phyloP scores from a whole-genome alignment of 92 coral and sea anemone species.

The Siderastrea siderea region DNA sequence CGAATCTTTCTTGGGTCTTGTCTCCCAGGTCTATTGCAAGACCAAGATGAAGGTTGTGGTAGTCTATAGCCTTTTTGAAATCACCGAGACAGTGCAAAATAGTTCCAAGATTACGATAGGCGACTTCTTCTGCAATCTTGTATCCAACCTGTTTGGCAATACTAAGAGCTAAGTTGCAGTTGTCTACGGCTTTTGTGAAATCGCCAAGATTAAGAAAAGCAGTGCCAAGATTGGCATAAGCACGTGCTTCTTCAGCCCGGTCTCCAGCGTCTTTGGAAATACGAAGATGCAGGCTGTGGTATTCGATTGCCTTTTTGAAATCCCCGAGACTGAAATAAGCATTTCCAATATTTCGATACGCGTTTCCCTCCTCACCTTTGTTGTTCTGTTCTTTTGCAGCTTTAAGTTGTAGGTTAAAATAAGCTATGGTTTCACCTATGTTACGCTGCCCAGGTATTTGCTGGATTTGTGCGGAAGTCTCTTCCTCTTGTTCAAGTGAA shows the following conservation, averaged over 20 bases:
- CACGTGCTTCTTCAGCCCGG: background rate
- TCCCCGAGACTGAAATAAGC: background rate
- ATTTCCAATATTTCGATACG: background rate
- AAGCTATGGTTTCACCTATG: background rate
- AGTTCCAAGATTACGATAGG: slow-evolving; percentile 6
- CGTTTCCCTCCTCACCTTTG: background rate
- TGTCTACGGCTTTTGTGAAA: background rate
- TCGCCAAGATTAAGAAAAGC: background rate
- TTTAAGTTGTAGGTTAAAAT: background rate
- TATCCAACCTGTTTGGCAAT: background rate
- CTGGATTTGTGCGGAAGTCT: no score
- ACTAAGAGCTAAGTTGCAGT: background rate
- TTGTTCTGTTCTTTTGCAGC: background rate
- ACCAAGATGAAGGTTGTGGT: background rate
- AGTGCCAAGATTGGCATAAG: slow-evolving; percentile 6
- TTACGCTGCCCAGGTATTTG: no score
- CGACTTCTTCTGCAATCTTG: background rate
- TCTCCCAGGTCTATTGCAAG: background rate
- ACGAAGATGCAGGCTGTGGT: background rate
- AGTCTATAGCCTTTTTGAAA: no score
- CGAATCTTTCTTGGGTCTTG: background rate
- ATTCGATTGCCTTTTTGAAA: no score
- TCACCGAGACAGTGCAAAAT: background rate
- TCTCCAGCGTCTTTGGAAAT: background rate
- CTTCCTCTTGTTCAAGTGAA: no score